A percentile compares a stretch with the other conserved stretches of the same genome.
Evolutionary conservation across 1,140 invertebrate species (phyloP).

Genomic region (Drosophila eugracilis): DNA sequence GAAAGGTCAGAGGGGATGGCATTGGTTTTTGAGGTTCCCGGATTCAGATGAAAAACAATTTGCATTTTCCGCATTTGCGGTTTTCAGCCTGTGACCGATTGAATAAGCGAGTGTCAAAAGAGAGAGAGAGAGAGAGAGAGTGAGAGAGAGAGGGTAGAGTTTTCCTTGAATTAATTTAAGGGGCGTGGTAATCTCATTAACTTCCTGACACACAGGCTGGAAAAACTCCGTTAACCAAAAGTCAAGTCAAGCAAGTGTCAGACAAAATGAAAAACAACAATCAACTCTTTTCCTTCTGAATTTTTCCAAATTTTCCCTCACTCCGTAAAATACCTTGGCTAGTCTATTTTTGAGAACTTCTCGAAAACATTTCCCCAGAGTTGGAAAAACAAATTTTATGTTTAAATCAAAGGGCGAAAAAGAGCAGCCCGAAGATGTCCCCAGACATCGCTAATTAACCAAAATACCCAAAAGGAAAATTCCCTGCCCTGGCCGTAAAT

Average conservation of each 20-base stretch:
- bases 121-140: not conserved
- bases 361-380: constrained; percentile 57
- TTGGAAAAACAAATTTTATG: constrained; percentile 52
- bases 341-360: constrained; percentile 54
- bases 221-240: constrained; percentile 12
- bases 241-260: constrained; percentile 24
- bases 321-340: constrained; percentile 17
- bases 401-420: constrained; percentile 54
- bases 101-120: not conserved
- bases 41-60: constrained; percentile 64
- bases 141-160: constrained; percentile 21
- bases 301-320: not conserved
- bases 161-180: constrained; percentile 74
- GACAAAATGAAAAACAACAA: no score
- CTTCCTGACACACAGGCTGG: constrained; percentile 31
- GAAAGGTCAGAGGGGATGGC: constrained; percentile 41
- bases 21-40: constrained; percentile 23
- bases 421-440: constrained; percentile 57
- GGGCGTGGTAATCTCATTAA: constrained; percentile 79
- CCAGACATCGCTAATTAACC: constrained; percentile 72
- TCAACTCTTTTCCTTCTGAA: constrained; percentile 9
- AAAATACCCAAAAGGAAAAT: constrained; percentile 58
- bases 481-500: constrained; percentile 13
- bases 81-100: constrained; percentile 50
- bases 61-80: constrained; percentile 79